A percentile compares a stretch with the other conserved stretches of the same genome.
Conservation (phyloP, 2,113 vertebrate species). For the Nipponia nippon region DNA sequence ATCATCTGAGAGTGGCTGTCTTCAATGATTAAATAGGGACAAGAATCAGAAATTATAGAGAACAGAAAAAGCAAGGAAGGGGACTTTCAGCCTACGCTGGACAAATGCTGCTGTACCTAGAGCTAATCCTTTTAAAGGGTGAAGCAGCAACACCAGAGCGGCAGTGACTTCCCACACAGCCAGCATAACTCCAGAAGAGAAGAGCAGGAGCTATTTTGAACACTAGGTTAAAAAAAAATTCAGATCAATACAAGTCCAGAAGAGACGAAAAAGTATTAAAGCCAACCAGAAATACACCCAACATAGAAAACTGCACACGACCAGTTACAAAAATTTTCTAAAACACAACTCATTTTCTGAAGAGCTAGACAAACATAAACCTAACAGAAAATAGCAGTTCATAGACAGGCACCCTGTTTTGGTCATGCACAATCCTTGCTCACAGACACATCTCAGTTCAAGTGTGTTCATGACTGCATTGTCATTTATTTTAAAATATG, state of each 20-base stretch:
- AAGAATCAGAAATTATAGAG: background rate
- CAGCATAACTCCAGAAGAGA: background rate
- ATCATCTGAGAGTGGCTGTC: background rate
- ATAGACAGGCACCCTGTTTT: background rate
- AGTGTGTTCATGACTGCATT: conserved; percentile 30
- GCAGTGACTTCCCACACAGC: background rate
- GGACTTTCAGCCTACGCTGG: background rate
- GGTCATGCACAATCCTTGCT: background rate
- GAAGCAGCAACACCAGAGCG: background rate
- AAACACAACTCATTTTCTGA: background rate
- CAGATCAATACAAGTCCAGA: background rate
- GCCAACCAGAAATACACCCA: background rate
- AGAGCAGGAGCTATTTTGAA: background rate
- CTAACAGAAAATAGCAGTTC: background rate
- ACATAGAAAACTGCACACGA: rapidly evolving
- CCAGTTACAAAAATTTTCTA: background rate
- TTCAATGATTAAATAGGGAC: background rate
- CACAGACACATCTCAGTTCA: background rate
- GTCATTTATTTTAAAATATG: conserved; percentile 48
- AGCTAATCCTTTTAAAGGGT: background rate
- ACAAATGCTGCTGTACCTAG: background rate
- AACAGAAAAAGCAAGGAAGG: background rate
- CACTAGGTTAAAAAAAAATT: background rate
- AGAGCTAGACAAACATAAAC: background rate
- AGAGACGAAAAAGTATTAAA: background rate